phyloP scores from a whole-genome alignment of 2,113 vertebrate genomes.

The Amblyopsis rosae region DNA sequence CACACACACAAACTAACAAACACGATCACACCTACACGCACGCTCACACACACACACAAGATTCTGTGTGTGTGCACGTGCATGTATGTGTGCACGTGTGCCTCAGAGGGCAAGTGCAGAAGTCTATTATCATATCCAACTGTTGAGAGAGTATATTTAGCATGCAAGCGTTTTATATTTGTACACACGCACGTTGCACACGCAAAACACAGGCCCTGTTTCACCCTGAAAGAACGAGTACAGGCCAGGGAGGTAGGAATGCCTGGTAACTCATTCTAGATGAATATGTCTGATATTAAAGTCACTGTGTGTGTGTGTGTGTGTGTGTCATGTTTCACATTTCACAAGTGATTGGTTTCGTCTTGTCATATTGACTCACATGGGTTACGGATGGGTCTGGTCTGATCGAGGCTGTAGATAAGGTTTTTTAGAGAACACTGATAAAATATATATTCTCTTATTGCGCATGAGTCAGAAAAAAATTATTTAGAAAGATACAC shows the following conservation, averaged over 20 bases:
- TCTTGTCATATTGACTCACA: no score
- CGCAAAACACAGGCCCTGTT: not conserved
- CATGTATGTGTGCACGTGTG: not conserved
- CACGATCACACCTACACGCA: not conserved
- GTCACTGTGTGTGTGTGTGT: slow-evolving; percentile 15
- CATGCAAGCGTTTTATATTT: slow-evolving; percentile 4
- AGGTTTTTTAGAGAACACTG: no score
- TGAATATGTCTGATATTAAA: not conserved
- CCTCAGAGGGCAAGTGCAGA: not conserved
- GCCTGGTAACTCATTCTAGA: slow-evolving; percentile 13
- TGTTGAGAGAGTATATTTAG: slow-evolving; percentile 21
- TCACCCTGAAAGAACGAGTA: slow-evolving; percentile 22
- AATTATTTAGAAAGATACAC: no score
- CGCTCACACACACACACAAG: no score
- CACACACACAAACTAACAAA: not conserved
- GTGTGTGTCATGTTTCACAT: not conserved
- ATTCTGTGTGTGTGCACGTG: no score
- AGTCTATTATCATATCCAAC: slow-evolving; percentile 8
- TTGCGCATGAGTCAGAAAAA: no score
- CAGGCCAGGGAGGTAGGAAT: not conserved
- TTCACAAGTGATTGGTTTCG: no score
- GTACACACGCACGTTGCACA: not conserved
- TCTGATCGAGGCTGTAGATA: no score
- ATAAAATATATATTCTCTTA: no score
- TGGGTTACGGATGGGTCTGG: no score